Evolutionary conservation across 2,113 vertebrate genomes (phyloP).

Genomic region (Paracanthobrama guichenoti): DNA sequence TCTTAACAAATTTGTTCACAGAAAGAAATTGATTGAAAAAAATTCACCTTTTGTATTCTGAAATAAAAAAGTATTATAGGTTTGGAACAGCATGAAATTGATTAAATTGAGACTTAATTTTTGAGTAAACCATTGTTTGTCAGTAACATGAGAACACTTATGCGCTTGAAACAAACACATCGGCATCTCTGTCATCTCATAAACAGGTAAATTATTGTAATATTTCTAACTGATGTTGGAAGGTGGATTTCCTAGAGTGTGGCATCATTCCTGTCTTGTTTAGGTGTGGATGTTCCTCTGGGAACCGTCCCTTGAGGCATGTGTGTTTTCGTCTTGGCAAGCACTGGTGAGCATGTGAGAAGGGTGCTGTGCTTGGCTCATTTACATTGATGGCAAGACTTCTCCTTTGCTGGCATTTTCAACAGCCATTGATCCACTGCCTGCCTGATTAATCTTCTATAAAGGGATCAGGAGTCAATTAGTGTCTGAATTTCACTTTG

Average conservation of each 20-base stretch:
- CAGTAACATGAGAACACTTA: too few species aligned
- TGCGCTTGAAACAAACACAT: background rate
- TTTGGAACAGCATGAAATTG: background rate
- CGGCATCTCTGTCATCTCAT: background rate
- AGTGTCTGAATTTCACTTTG: slow-evolving; percentile 51
- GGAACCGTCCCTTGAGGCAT: slow-evolving; percentile 7
- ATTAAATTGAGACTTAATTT: background rate
- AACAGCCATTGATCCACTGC: slow-evolving; percentile 56
- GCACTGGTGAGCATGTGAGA: slow-evolving; percentile 23
- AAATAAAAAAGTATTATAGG: background rate
- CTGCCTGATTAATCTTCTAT: slow-evolving; percentile 56
- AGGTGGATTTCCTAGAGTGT: background rate
- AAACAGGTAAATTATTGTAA: background rate
- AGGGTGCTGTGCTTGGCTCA: slow-evolving; percentile 37
- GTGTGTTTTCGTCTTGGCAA: slow-evolving; percentile 29
- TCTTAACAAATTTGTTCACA: too few species aligned
- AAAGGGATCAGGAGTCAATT: slow-evolving; percentile 56
- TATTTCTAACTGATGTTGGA: background rate
- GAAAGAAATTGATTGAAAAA: too few species aligned
- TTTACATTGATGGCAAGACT: slow-evolving; percentile 52
- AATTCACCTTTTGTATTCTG: too few species aligned
- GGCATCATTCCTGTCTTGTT: background rate
- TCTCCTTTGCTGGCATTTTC: slow-evolving; percentile 51
- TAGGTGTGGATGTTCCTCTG: slow-evolving; percentile 15
- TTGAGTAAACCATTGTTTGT: background rate